These are phyloP conservation scores for Plecturocebus donacophilus DNA, from an alignment of 2,113 vertebrate genomes.

Conservation along the genomic window DNA sequence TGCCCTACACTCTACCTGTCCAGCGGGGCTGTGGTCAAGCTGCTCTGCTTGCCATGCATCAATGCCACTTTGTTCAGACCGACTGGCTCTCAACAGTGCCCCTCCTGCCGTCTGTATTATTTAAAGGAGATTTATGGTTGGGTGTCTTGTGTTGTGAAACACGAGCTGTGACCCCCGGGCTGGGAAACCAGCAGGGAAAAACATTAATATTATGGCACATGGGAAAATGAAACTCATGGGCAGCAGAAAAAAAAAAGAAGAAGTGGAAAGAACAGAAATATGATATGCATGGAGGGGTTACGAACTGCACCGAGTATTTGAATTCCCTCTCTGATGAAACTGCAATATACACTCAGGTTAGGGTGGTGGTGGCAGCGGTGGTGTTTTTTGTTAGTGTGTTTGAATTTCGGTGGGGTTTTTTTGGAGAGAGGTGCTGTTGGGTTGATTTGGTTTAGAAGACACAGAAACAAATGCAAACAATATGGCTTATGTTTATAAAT, in stretches of 20 bases:
- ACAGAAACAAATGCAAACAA: conserved; percentile 27
- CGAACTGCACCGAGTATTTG: not conserved
- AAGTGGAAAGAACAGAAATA: conserved; percentile 67
- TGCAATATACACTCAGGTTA: not conserved
- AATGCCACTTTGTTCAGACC: conserved; percentile 95
- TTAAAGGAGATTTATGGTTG: conserved; percentile 97
- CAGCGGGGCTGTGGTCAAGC: conserved; percentile 74
- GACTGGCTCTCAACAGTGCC: conserved; percentile 93
- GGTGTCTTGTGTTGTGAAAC: conserved; percentile 92
- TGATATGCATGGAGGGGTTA: not conserved
- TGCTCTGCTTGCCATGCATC: conserved; percentile 89
- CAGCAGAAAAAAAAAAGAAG: conserved; percentile 71
- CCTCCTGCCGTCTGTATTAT: conserved; percentile 92
- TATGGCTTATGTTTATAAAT: not conserved
- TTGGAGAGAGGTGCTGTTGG: too few relatives aligned
- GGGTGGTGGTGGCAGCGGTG: not conserved
- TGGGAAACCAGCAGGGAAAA: conserved; percentile 88
- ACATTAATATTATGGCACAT: conserved; percentile 94
- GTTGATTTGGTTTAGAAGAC: not conserved
- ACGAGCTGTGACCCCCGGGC: conserved; percentile 93
- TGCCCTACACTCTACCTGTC: conserved; percentile 53
- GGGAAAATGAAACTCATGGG: conserved; percentile 81
- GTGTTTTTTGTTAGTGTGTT: not conserved
- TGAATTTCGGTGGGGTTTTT: not conserved
- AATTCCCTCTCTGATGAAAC: not conserved